A percentile compares a stretch with the other conserved stretches of the same genome.
These are phyloP conservation scores for Dipodomys stephensi DNA, from an alignment of 2,113 vertebrate species.

Conservation along the genomic window DNA sequence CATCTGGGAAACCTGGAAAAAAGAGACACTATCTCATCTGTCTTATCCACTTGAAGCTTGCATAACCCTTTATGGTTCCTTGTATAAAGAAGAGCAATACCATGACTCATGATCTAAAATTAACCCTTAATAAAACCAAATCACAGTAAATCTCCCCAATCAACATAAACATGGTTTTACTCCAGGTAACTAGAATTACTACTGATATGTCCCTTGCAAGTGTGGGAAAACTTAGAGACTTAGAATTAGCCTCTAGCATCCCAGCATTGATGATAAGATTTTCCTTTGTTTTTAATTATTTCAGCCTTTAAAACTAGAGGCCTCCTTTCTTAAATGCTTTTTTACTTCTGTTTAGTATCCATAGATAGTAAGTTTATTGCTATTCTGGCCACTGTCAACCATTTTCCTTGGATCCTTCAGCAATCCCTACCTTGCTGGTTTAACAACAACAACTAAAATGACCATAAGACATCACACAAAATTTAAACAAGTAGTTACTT, in stretches of 20 bases:
- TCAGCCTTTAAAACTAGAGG: not conserved
- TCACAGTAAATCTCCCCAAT: not conserved
- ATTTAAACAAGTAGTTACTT: constrained; percentile 4
- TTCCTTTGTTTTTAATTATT: not conserved
- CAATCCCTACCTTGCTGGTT: constrained; percentile 18
- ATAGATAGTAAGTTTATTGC: not conserved
- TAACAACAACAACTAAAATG: not conserved
- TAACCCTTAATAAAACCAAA: constrained; percentile 35
- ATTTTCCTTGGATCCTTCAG: not conserved
- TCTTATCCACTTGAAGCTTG: not conserved
- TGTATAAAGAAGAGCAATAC: not conserved
- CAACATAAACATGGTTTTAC: constrained; percentile 22
- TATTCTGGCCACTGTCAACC: constrained; percentile 7
- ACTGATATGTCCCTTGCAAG: not conserved
- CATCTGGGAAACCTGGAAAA: constrained; percentile 6
- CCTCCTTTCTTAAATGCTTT: not conserved
- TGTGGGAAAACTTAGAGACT: not conserved
- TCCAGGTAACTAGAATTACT: not conserved
- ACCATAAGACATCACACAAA: constrained; percentile 7
- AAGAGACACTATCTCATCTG: not conserved
- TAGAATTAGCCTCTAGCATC: not conserved
- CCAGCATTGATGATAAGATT: not conserved
- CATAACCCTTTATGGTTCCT: not conserved
- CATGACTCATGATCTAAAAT: not conserved
- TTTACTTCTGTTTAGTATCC: not conserved